These are phyloP conservation scores for Stenotaenia linearis DNA, from an alignment of 2,888 invertebrate species.

Conservation along the genomic window DNA sequence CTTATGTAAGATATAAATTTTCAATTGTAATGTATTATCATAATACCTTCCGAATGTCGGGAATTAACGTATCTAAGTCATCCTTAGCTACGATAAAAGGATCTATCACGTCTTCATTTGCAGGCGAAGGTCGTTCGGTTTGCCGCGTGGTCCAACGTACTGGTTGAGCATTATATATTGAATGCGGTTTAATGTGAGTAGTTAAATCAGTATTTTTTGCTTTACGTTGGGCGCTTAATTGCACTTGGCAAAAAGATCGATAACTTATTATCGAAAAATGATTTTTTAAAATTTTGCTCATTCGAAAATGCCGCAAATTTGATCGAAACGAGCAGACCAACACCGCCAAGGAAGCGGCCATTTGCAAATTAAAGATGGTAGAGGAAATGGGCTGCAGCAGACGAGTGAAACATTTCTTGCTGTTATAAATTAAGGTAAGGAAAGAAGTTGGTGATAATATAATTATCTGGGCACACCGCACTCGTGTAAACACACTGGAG, in stretches of 20 bases:
- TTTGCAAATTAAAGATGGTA: conserved; percentile 16
- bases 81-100: not conserved
- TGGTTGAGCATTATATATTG: not conserved
- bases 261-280: not conserved
- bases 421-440: not conserved
- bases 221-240: not conserved
- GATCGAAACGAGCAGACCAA: not conserved
- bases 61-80: not conserved
- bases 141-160: not conserved
- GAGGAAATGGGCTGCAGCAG: not conserved
- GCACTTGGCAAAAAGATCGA: not conserved
- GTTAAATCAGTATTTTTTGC: not conserved
- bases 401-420: not conserved
- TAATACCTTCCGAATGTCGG: not conserved
- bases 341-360: conserved; percentile 8
- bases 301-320: not conserved
- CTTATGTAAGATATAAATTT: not conserved
- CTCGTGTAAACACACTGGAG: not conserved
- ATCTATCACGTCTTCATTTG: not conserved
- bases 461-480: not conserved
- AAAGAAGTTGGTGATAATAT: not conserved
- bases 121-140: not conserved
- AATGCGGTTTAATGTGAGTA: not conserved
- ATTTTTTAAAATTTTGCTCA: not conserved
- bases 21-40: not conserved